Evolutionary conservation across 2,113 vertebrate species (phyloP).

Genomic region (Entosphenus tridentatus): DNA sequence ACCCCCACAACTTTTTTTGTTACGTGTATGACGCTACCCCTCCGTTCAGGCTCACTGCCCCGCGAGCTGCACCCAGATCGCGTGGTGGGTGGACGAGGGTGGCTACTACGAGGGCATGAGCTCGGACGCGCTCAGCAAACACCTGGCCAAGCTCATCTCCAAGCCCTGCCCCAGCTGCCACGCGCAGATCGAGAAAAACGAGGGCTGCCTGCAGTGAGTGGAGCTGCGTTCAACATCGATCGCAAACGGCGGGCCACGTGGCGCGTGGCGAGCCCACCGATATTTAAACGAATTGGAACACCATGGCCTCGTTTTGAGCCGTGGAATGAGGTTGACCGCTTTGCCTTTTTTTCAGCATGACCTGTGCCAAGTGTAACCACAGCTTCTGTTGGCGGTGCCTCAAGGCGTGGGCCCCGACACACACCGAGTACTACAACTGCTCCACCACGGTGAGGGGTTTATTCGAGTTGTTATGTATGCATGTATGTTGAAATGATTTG

Average conservation of each 20-base stretch:
- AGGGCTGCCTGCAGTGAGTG: slow-evolving; percentile 82
- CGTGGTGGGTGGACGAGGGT: slow-evolving; percentile 83
- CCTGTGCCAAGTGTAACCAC: slow-evolving; percentile 87
- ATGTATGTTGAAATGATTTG: too few species aligned
- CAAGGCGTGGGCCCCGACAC: slow-evolving; percentile 80
- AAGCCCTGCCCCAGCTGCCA: slow-evolving; percentile 91
- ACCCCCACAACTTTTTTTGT: too few species aligned
- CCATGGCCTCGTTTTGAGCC: too few species aligned
- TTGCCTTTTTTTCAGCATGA: slow-evolving; percentile 44
- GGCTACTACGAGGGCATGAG: slow-evolving; percentile 93
- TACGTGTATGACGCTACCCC: too few species aligned
- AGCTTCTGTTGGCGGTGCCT: slow-evolving; percentile 97
- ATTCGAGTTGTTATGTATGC: too few species aligned
- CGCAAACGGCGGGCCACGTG: too few species aligned
- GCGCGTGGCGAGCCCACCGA: too few species aligned
- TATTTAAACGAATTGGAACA: too few species aligned
- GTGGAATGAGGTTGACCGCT: too few species aligned
- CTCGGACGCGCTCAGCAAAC: slow-evolving; percentile 92
- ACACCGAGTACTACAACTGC: slow-evolving; percentile 97
- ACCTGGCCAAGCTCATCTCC: slow-evolving; percentile 89
- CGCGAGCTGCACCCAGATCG: slow-evolving; percentile 89
- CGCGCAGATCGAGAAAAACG: slow-evolving; percentile 91
- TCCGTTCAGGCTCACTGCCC: slow-evolving; percentile 67
- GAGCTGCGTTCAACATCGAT: too few species aligned
- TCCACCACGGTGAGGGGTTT: slow-evolving; percentile 55